These are phyloP conservation scores for Lutraria lutraria DNA, from an alignment of 2,888 invertebrate genomes.

Conservation along the genomic window DNA sequence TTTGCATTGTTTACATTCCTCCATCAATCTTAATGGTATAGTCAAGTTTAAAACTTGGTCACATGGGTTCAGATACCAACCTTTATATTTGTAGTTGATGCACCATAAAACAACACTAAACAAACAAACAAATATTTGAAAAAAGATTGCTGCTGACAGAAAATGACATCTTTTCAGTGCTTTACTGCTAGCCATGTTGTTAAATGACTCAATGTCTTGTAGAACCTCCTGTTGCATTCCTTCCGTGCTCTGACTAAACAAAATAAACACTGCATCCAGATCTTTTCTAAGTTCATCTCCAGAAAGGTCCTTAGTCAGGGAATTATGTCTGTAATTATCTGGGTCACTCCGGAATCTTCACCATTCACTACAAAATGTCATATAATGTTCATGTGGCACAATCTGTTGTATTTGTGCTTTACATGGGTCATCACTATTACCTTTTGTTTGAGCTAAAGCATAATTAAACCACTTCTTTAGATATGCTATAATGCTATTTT, in stretches of 20 bases:
- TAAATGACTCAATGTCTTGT: conserved; percentile 54
- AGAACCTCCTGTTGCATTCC: conserved; percentile 58
- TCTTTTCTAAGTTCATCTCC: no score
- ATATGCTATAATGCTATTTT: conserved; percentile 37
- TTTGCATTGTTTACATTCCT: no score
- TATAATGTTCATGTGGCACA: neutral
- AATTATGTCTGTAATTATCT: neutral
- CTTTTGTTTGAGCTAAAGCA: conserved; percentile 47
- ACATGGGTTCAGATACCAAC: no score
- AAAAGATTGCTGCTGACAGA: neutral
- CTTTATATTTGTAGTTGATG: no score
- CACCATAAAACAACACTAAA: no score
- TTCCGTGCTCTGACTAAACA: conserved; percentile 37
- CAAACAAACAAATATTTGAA: no score
- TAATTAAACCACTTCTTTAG: conserved; percentile 56
- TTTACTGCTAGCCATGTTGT: conserved; percentile 27
- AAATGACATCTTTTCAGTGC: conserved; percentile 34
- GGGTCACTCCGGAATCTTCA: conserved; percentile 11
- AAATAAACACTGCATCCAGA: conserved; percentile 31
- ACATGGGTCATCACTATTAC: conserved; percentile 12
- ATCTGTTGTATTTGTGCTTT: conserved; percentile 21
- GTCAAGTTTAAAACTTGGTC: no score
- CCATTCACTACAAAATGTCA: conserved; percentile 34
- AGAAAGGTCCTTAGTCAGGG: neutral
- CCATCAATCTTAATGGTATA: no score